Conservation (phyloP, 2,797 vertebrate genomes). For the Numenius phaeopus region DNA sequence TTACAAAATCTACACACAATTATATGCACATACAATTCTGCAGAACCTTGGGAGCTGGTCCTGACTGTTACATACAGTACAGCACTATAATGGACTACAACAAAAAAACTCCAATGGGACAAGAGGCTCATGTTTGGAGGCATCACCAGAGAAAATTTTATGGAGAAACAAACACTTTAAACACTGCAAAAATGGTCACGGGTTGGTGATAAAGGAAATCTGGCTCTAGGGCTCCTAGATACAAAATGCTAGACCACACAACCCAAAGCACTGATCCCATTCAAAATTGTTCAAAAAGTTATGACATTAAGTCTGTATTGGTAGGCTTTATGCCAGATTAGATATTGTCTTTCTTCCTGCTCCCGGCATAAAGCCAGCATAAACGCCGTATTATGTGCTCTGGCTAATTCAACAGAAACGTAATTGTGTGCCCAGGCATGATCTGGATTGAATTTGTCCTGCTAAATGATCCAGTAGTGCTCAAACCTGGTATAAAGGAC, state of each 20-base stretch:
- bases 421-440: constrained; percentile 48
- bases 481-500: neutral
- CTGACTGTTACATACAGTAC: neutral
- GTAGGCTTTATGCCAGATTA: constrained; percentile 47
- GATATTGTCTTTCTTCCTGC: constrained; percentile 52
- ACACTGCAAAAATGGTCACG: neutral
- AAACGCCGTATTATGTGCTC: neutral
- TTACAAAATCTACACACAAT: neutral
- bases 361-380: neutral
- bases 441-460: constrained; percentile 39
- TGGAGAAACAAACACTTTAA: neutral
- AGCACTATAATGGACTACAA: neutral
- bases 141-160: neutral
- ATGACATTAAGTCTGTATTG: neutral
- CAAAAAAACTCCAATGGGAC: neutral
- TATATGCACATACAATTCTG: neutral
- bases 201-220: neutral
- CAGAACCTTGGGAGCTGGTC: neutral
- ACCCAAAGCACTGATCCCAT: neutral
- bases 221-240: neutral
- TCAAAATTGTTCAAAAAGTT: neutral
- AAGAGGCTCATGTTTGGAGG: neutral
- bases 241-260: neutral
- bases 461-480: neutral
- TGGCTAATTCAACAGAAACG: constrained; percentile 8